phyloP scores from a whole-genome alignment of 2,797 vertebrate species.

The Microchirus variegatus region DNA sequence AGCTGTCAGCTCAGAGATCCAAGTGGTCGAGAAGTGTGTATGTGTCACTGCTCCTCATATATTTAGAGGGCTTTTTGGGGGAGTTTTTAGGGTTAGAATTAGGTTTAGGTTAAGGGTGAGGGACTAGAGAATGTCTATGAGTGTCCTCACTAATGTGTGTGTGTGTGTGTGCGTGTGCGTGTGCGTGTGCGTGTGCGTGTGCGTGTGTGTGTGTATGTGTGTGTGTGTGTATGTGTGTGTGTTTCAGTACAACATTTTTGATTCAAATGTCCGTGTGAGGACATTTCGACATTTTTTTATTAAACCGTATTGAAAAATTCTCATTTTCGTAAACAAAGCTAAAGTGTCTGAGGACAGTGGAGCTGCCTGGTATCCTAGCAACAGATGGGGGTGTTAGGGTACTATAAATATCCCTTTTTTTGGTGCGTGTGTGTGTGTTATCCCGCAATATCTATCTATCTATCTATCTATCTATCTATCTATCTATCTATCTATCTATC shows the following conservation, averaged over 20 bases:
- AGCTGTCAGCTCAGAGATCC: conserved; percentile 19
- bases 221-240: conserved; percentile 1
- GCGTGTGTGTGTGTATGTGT: background rate
- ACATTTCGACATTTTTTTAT: background rate
- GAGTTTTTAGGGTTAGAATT: no score
- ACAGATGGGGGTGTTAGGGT: conserved; percentile 47
- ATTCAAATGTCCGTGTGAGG: background rate
- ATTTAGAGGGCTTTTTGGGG: no score
- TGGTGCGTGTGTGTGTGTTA: conserved; percentile 14
- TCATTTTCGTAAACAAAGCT: conserved; percentile 56
- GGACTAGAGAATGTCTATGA: no score
- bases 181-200: conserved; percentile 5
- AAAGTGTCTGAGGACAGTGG: conserved; percentile 39
- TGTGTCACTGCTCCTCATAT: no score
- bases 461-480: no score
- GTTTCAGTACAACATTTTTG: background rate
- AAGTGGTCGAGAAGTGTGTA: background rate
- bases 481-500: no score
- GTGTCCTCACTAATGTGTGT: no score
- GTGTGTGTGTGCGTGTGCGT: background rate
- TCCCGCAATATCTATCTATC: no score
- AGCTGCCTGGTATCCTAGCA: conserved; percentile 68
- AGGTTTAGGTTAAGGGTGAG: no score
- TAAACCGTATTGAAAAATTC: conserved; percentile 20
- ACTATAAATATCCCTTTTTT: conserved; percentile 58